A percentile compares a stretch with the other conserved stretches of the same genome.
Evolutionary conservation across 2,113 vertebrate species (phyloP).

Genomic region (Dicaeum eximium): DNA sequence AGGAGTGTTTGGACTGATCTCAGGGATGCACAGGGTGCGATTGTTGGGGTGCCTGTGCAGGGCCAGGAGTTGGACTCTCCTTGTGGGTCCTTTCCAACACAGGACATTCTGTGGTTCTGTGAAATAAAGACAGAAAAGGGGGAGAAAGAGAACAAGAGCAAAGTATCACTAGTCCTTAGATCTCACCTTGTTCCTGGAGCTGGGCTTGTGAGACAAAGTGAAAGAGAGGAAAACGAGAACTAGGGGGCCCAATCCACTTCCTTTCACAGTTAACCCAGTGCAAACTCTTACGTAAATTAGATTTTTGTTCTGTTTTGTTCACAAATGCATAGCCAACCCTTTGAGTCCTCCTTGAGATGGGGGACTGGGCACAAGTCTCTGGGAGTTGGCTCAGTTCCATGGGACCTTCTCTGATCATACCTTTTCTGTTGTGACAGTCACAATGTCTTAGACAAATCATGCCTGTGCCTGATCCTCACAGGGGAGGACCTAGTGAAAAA

Average conservation of each 20-base stretch:
- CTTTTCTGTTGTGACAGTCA: not conserved
- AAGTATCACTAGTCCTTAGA: not conserved
- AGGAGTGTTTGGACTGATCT: rapidly evolving
- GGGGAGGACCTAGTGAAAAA: not conserved
- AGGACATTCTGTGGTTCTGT: not conserved
- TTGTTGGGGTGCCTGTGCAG: not conserved
- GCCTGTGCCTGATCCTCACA: not conserved
- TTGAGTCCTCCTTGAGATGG: not conserved
- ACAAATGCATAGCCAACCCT: not conserved
- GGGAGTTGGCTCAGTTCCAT: not conserved
- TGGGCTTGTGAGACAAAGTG: not conserved
- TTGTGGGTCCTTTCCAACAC: not conserved
- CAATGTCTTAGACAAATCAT: not conserved
- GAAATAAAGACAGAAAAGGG: not conserved
- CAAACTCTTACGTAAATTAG: not conserved
- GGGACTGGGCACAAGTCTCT: not conserved
- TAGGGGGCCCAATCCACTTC: not conserved
- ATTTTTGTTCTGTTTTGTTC: not conserved
- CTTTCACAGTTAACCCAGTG: not conserved
- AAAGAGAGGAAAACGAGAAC: not conserved
- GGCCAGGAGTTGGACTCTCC: not conserved
- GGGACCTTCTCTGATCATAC: not conserved
- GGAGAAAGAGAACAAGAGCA: not conserved
- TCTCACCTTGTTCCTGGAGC: not conserved
- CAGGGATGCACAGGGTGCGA: not conserved